Conservation (phyloP, 1,140 invertebrate species). For the Delia radicum region DNA sequence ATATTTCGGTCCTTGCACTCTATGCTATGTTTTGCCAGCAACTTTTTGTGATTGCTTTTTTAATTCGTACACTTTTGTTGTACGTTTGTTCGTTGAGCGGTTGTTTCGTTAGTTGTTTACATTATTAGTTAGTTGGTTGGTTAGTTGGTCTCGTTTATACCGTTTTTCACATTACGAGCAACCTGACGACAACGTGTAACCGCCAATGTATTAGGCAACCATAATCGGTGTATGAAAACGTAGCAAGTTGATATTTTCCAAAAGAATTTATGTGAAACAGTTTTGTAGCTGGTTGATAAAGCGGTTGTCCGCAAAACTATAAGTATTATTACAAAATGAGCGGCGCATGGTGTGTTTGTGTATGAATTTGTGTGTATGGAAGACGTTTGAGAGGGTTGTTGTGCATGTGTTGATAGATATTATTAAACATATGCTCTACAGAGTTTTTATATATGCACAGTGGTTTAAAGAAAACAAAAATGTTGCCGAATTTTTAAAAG, state of each 20-base stretch:
- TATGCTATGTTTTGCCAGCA: too few relatives aligned
- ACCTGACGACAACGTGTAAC: conserved; percentile 46
- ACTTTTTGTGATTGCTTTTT: too few relatives aligned
- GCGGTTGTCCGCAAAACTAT: not conserved
- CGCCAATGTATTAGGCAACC: conserved; percentile 55
- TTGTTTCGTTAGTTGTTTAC: not conserved
- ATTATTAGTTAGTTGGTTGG: not conserved
- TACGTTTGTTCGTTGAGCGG: not conserved
- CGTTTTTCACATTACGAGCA: not conserved
- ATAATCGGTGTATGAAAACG: conserved; percentile 25
- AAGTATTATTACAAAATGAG: not conserved
- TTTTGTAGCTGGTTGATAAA: not conserved
- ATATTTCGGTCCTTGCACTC: too few relatives aligned
- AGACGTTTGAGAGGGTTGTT: not conserved
- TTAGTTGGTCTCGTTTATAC: not conserved
- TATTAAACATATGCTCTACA: too few relatives aligned
- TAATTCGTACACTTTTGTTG: too few relatives aligned
- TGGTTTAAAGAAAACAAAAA: not conserved
- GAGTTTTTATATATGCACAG: too few relatives aligned
- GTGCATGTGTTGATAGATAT: not conserved
- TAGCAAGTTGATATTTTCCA: conserved; percentile 32
- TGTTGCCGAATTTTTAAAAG: too few relatives aligned
- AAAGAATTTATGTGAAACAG: not conserved
- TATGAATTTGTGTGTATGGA: not conserved
- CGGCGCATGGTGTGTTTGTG: not conserved